Percentiles rank a stretch among this genome's conserved stretches.
phyloP scores from a whole-genome alignment of 2,888 invertebrate genomes.

The Callimorpha dominula region DNA sequence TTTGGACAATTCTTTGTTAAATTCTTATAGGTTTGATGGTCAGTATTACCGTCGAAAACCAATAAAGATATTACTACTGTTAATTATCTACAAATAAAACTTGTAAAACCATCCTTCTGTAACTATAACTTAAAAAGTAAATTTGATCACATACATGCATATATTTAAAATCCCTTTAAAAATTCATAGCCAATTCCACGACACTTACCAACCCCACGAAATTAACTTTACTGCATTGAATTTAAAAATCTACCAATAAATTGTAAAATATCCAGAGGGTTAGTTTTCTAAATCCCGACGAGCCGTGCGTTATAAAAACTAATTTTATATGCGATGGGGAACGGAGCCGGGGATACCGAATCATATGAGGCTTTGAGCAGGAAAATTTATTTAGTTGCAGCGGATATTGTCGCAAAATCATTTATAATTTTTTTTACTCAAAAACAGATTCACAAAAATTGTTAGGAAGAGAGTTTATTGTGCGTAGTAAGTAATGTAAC shows the following conservation, averaged over 20 bases:
- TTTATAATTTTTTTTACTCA: not conserved
- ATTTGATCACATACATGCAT: not conserved
- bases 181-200: conserved; percentile 5
- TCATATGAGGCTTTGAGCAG: conserved; percentile 29
- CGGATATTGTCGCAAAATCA: not conserved
- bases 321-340: conserved; percentile 47
- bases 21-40: too few species aligned
- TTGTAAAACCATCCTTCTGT: not conserved
- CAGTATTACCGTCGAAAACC: not conserved
- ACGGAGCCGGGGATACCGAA: conserved; percentile 22
- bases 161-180: conserved; percentile 5
- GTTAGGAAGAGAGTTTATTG: too few species aligned
- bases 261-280: conserved; percentile 40
- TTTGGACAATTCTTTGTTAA: not conserved
- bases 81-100: not conserved
- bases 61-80: not conserved
- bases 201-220: conserved; percentile 20
- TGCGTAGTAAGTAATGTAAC: too few species aligned
- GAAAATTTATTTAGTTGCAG: not conserved
- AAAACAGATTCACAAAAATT: not conserved
- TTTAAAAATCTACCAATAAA: conserved; percentile 44
- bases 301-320: conserved; percentile 45
- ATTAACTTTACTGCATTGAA: conserved; percentile 37
- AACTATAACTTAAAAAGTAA: too few species aligned
- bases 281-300: conserved; percentile 40